Conservation (phyloP, 2,797 vertebrate species). For the Xyrichtys novacula region DNA sequence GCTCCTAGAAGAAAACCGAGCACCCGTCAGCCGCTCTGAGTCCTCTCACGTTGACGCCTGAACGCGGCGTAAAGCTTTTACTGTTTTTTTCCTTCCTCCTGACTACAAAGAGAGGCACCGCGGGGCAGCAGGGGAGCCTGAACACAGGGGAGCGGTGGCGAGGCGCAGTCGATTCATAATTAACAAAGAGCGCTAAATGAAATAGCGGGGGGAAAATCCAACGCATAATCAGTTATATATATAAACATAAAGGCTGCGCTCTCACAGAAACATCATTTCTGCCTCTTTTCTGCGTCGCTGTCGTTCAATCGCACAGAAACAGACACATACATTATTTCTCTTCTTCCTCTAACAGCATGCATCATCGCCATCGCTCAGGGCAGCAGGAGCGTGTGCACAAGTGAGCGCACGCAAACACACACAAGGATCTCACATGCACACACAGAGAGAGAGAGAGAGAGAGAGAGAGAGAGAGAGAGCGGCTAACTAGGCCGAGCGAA, state of each 20-base stretch:
- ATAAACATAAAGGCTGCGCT: slow-evolving; percentile 13
- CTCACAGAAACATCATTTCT: neutral
- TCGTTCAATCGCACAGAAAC: slow-evolving; percentile 6
- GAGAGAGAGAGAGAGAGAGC: too few relatives aligned
- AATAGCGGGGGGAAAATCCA: slow-evolving; percentile 11
- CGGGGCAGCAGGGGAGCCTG: slow-evolving; percentile 43
- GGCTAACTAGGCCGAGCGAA: slow-evolving; percentile 53
- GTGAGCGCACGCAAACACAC: neutral
- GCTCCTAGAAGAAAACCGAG: neutral
- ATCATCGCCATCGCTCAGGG: slow-evolving; percentile 34
- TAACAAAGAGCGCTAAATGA: slow-evolving; percentile 54
- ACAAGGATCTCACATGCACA: slow-evolving; percentile 11
- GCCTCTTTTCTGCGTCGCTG: neutral
- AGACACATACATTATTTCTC: slow-evolving; percentile 38
- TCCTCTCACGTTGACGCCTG: slow-evolving; percentile 2
- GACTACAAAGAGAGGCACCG: slow-evolving; percentile 45
- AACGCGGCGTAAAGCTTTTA: slow-evolving; percentile 5
- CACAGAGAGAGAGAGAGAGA: too few relatives aligned
- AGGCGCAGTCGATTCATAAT: slow-evolving; percentile 48
- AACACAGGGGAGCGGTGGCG: slow-evolving; percentile 43
- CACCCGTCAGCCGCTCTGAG: neutral
- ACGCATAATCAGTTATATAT: slow-evolving; percentile 32
- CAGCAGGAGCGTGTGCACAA: slow-evolving; percentile 1
- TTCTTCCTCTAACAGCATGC: slow-evolving; percentile 7
- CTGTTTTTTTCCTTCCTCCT: slow-evolving; percentile 5